Percentiles rank a stretch among this genome's conserved stretches.
phyloP scores from a whole-genome alignment of 2,888 invertebrate genomes.

The Tillus elongatus region DNA sequence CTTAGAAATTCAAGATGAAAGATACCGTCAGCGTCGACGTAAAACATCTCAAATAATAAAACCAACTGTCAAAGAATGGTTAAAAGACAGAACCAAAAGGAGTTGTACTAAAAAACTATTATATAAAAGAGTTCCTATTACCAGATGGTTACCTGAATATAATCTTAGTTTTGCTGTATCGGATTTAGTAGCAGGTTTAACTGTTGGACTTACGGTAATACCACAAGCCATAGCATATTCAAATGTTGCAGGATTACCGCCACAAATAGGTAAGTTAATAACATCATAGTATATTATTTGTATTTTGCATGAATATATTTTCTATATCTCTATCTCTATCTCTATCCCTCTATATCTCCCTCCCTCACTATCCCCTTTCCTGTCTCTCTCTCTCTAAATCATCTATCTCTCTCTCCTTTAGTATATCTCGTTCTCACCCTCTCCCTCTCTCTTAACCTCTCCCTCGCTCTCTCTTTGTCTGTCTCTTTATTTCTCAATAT shows the following conservation, averaged over 20 bases:
- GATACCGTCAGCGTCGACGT: constrained; percentile 18
- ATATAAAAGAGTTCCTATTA: constrained; percentile 54
- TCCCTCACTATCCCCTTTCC: too few relatives aligned
- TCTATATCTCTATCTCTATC: too few relatives aligned
- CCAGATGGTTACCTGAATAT: constrained; percentile 62
- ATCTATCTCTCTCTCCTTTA: too few relatives aligned
- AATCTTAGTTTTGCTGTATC: constrained; percentile 55
- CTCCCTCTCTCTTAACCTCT: too few relatives aligned
- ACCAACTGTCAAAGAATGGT: constrained; percentile 33
- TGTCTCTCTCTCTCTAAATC: too few relatives aligned
- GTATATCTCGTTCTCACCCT: too few relatives aligned
- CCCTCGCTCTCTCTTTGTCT: too few relatives aligned
- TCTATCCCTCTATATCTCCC: too few relatives aligned
- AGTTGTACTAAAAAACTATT: constrained; percentile 55
- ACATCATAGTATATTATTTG: not conserved
- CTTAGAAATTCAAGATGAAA: constrained; percentile 30
- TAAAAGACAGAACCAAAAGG: constrained; percentile 43
- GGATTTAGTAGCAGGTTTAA: constrained; percentile 71
- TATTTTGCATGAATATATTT: too few relatives aligned
- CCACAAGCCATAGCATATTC: constrained; percentile 52
- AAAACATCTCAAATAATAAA: constrained; percentile 17
- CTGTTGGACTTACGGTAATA: constrained; percentile 60
- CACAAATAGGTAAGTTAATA: constrained; percentile 52
- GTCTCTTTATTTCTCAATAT: too few relatives aligned
- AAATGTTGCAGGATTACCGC: constrained; percentile 48